Conservation (phyloP, 64 coral and sea anemone genomes). For the Porites australiensis region DNA sequence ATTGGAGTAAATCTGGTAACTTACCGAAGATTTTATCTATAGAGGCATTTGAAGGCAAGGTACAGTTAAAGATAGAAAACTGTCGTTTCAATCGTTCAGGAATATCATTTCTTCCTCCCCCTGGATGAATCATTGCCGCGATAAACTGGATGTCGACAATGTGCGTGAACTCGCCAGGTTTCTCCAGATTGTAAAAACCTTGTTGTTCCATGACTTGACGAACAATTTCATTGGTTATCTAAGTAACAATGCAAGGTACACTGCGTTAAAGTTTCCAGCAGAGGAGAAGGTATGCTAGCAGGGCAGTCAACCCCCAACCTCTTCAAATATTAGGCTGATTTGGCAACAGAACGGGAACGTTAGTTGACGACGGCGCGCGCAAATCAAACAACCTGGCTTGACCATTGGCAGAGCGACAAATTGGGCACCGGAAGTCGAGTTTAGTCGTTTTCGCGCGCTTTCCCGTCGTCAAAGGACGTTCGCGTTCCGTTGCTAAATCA, state of each 20-base stretch:
- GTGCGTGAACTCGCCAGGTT: slow-evolving; percentile 99
- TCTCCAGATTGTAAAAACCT: slow-evolving; percentile 99
- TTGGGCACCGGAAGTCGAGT: no score
- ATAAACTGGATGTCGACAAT: slow-evolving; percentile 97
- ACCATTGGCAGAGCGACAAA: no score
- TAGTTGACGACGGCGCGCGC: no score
- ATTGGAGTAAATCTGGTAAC: not conserved
- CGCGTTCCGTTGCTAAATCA: no score
- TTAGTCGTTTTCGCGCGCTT: no score
- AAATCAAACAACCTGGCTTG: no score
- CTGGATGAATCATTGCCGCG: slow-evolving; percentile 98
- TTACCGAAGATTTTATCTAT: slow-evolving; percentile 99
- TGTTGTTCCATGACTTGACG: slow-evolving; percentile 98
- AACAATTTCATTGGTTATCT: slow-evolving; percentile 99
- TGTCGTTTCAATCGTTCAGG: slow-evolving; percentile 93
- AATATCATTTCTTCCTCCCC: slow-evolving; percentile 98
- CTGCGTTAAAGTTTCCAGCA: not conserved
- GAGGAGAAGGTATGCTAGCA: not conserved
- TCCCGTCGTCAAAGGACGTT: no score
- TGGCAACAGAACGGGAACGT: no score
- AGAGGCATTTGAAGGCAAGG: slow-evolving; percentile 91
- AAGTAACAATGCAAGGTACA: not conserved
- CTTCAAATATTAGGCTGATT: no score
- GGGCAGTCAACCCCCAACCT: no score
- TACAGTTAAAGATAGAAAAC: slow-evolving; percentile 98